Evolutionary conservation across 2,797 vertebrate genomes (phyloP).

Genomic region (Enteromius fasciolatus): DNA sequence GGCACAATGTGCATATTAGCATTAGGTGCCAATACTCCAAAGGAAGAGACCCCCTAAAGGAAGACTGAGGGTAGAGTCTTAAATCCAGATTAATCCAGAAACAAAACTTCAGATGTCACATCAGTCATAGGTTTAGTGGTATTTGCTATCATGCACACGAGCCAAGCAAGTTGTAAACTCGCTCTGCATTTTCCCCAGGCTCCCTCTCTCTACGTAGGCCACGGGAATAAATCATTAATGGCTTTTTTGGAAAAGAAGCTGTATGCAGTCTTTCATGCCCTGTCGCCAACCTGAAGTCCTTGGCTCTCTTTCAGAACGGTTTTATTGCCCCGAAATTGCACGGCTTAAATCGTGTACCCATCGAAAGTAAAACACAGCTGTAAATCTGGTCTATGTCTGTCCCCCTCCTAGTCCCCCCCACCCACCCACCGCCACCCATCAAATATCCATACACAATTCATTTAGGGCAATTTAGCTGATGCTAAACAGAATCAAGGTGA

Average conservation of each 20-base stretch:
- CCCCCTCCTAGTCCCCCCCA: conserved; percentile 62
- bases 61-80: background rate
- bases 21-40: background rate
- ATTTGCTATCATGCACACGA: conserved; percentile 33
- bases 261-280: conserved; percentile 74
- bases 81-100: background rate
- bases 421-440: conserved; percentile 68
- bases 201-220: conserved; percentile 68
- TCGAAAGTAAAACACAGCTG: conserved; percentile 77
- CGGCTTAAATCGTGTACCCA: conserved; percentile 76
- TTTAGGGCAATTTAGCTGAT: conserved; percentile 80
- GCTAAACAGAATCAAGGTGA: conserved; percentile 80
- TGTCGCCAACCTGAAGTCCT: conserved; percentile 71
- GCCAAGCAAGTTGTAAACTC: conserved; percentile 41
- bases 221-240: conserved; percentile 74
- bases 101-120: conserved; percentile 11
- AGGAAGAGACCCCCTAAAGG: background rate
- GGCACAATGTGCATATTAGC: background rate
- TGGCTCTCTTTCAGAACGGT: conserved; percentile 77
- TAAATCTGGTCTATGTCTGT: conserved; percentile 76
- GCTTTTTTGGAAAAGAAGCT: conserved; percentile 69
- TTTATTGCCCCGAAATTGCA: conserved; percentile 65
- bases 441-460: conserved; percentile 82
- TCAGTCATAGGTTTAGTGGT: conserved; percentile 25
- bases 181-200: conserved; percentile 49